These are phyloP conservation scores for Pharmacophagus antenor DNA, from an alignment of 2,888 invertebrate genomes.

Conservation along the genomic window DNA sequence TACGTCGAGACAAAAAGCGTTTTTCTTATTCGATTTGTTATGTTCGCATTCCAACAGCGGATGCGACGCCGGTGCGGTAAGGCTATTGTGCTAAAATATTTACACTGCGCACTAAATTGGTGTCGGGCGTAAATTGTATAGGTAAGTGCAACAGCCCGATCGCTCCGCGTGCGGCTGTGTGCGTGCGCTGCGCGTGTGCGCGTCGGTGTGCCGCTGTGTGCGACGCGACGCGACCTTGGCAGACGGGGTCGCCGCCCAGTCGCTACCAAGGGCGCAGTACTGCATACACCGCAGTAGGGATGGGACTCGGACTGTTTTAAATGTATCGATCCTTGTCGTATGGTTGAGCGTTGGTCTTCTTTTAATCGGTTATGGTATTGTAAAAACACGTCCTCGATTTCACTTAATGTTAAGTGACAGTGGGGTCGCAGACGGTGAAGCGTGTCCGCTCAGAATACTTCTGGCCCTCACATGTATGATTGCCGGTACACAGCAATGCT, in stretches of 20 bases:
- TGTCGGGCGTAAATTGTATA: slow-evolving; percentile 13
- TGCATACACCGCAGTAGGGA: slow-evolving; percentile 35
- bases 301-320: slow-evolving; percentile 2
- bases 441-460: too few relatives aligned
- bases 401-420: too few relatives aligned
- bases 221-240: slow-evolving; percentile 52
- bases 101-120: slow-evolving; percentile 15
- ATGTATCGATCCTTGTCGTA: slow-evolving; percentile 17
- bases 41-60: too few relatives aligned
- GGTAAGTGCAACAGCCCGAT: slow-evolving; percentile 5
- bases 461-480: too few relatives aligned
- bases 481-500: too few relatives aligned
- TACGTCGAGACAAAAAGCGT: too few relatives aligned
- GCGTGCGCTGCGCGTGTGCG: slow-evolving; percentile 25
- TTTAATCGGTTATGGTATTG: too few relatives aligned
- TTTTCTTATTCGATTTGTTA: too few relatives aligned
- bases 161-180: background rate
- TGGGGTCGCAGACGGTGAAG: too few relatives aligned
- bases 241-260: slow-evolving; percentile 56
- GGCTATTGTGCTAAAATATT: slow-evolving; percentile 21
- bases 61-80: background rate
- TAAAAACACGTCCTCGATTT: too few relatives aligned
- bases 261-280: slow-evolving; percentile 53
- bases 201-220: slow-evolving; percentile 28
- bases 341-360: background rate